A percentile compares a stretch with the other conserved stretches of the same genome.
phyloP scores from a whole-genome alignment of 2,888 invertebrate species.

The Cantharis rufa region DNA sequence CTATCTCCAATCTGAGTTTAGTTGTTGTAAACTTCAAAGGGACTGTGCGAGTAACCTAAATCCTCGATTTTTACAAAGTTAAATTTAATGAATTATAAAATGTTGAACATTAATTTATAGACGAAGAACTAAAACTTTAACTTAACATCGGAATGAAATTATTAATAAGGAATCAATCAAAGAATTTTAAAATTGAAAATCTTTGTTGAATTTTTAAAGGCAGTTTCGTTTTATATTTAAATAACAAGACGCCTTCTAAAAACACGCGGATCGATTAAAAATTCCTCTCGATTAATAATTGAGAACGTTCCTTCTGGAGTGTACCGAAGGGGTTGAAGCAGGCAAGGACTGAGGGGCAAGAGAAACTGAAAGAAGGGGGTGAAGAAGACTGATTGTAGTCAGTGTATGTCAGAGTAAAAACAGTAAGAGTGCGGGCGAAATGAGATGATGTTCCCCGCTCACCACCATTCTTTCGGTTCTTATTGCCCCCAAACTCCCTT shows the following conservation, averaged over 20 bases:
- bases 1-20: background rate
- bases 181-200: background rate
- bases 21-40: background rate
- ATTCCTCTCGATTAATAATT: constrained; percentile 46
- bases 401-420: constrained; percentile 56
- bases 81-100: background rate
- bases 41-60: background rate
- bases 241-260: constrained; percentile 41
- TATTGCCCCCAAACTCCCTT: constrained; percentile 32
- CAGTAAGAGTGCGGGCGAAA: constrained; percentile 67
- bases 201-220: constrained; percentile 3
- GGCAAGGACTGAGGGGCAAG: constrained; percentile 33
- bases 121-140: background rate
- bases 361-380: constrained; percentile 37
- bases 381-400: constrained; percentile 56
- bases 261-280: constrained; percentile 43
- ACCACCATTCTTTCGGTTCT: constrained; percentile 37
- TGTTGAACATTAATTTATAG: background rate
- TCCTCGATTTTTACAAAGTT: background rate
- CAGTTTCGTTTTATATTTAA: constrained; percentile 23
- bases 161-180: background rate
- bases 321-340: constrained; percentile 37
- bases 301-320: constrained; percentile 42
- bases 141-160: background rate
- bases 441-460: constrained; percentile 64